These are phyloP conservation scores for Rhagophthalmus giganteus DNA, from an alignment of 2,888 invertebrate species.

Conservation along the genomic window DNA sequence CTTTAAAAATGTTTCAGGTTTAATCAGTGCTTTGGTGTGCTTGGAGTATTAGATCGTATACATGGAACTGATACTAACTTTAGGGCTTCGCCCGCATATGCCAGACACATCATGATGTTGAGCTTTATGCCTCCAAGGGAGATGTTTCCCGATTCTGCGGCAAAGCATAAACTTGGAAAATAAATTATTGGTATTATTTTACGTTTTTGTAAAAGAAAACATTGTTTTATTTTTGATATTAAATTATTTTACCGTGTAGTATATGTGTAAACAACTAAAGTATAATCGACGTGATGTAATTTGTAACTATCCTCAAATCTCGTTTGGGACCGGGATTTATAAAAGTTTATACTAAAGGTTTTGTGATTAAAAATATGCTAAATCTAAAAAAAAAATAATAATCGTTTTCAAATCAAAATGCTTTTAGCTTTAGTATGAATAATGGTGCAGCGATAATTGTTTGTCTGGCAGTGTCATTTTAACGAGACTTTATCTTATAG, in stretches of 20 bases:
- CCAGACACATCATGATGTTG: slow-evolving; percentile 50
- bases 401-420: background rate
- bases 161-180: slow-evolving; percentile 27
- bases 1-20: too few relatives aligned
- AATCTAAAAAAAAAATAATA: background rate
- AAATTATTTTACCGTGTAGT: too few relatives aligned
- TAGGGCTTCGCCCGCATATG: slow-evolving; percentile 65
- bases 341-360: background rate
- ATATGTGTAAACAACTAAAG: too few relatives aligned
- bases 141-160: slow-evolving; percentile 59
- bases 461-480: too few relatives aligned
- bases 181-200: slow-evolving; percentile 13
- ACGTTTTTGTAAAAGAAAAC: slow-evolving; percentile 2
- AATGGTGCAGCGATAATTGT: too few relatives aligned
- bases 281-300: background rate
- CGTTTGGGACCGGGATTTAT: slow-evolving; percentile 27
- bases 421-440: background rate
- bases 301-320: slow-evolving; percentile 15
- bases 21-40: slow-evolving; percentile 74
- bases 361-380: background rate
- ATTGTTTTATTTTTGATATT: slow-evolving; percentile 22
- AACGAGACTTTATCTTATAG: too few relatives aligned
- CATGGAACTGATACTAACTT: slow-evolving; percentile 76
- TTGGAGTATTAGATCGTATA: slow-evolving; percentile 73
- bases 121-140: slow-evolving; percentile 58